phyloP scores from a whole-genome alignment of 2,113 vertebrate genomes.

The Hydrochoerus hydrochaeris region DNA sequence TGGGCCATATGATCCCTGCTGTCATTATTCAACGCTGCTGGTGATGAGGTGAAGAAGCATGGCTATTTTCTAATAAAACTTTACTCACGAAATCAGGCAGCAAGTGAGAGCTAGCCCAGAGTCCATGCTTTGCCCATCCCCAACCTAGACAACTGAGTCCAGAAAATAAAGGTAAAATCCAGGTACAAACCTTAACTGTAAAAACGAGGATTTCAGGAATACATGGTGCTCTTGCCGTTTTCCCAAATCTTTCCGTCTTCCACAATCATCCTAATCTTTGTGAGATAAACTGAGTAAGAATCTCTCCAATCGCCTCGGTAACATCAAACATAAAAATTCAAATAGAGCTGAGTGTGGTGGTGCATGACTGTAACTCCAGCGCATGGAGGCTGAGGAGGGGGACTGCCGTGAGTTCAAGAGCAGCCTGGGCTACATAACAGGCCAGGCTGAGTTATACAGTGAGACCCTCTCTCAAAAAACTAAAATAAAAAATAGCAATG shows the following conservation, averaged over 20 bases:
- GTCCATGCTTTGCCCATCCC: fast-evolving
- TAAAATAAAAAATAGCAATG: background rate
- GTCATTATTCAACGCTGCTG: background rate
- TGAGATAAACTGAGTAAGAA: background rate
- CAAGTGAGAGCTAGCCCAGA: background rate
- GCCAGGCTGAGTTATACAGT: background rate
- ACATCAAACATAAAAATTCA: background rate
- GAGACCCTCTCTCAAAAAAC: background rate
- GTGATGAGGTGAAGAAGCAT: background rate
- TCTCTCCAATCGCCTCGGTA: background rate
- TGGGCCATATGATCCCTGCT: background rate
- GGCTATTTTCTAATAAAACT: background rate
- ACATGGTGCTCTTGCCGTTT: background rate
- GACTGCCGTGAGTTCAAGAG: background rate
- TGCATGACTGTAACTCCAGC: background rate
- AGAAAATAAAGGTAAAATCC: background rate
- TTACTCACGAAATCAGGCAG: background rate
- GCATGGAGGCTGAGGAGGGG: background rate
- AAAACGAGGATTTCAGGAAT: background rate
- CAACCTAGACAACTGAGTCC: background rate
- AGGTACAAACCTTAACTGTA: background rate
- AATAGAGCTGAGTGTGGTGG: background rate
- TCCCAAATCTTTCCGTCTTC: background rate
- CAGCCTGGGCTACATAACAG: background rate
- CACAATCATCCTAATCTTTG: background rate